Evolutionary conservation across 2,797 vertebrate species (phyloP), one percentile per base, ranked within the genome.

Genomic region (Scleropages formosus): DNA sequence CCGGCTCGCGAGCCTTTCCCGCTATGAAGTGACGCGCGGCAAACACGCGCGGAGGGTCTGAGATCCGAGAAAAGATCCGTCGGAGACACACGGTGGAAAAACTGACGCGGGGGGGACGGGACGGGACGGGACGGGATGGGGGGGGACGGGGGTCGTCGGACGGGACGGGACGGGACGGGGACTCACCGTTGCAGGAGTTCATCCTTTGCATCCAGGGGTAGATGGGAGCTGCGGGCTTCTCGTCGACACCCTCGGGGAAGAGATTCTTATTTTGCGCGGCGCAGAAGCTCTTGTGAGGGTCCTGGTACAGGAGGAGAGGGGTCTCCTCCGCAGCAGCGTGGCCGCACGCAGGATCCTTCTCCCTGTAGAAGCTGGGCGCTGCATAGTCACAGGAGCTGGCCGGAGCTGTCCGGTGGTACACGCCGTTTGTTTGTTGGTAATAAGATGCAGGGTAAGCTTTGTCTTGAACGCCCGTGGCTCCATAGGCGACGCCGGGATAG

Each of bases 121-220:
- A 27, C 66, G 72, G 56, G 53, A 66, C 31, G n/a, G n/a, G n/a
- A n/a, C n/a, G n/a, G n/a, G n/a, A n/a, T 31, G 31, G 39, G 31
- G 31, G 2, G 39, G 2, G 6, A 31, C 31, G 31, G 31, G 2
- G 31, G 31, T n/a, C n/a, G n/a, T n/a, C n/a, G 2, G 62, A 67
- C n/a, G 51, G 66, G 56, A 26, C 24, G 20, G 2, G 62, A 67
- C n/a, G 51, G 66, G 56, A 26, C 24, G 20, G 51, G 26, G 62
- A 96, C 96, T 96, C 93, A 98, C 96, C 95, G 88, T 94, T 94
- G 89, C 95, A 96, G 72, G 94, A 94, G 85, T 96, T 97, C 95
- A 96, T 95, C 89, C 95, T 90, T 85, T 97, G 96, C 96, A 97
- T 97, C 96, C 96, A 97, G 4, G 96, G 96, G 78, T 96, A 97